Conservation (phyloP, 2,797 vertebrate species). For the Catostomus latipinnis region DNA sequence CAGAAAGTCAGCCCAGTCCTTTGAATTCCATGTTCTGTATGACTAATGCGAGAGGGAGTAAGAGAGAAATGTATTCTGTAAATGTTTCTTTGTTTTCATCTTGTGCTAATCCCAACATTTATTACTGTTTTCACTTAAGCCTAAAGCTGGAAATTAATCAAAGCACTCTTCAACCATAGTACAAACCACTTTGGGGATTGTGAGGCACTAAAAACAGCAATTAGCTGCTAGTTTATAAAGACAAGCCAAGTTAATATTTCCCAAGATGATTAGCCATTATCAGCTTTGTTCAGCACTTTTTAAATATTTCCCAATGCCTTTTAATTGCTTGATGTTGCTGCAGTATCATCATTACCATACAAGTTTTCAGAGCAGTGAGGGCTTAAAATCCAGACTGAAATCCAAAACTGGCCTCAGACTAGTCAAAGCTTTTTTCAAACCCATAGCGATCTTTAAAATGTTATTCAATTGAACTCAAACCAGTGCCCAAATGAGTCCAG, state of each 20-base stretch:
- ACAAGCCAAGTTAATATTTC: constrained; percentile 71
- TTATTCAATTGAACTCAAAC: background rate
- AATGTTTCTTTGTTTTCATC: background rate
- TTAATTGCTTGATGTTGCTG: constrained; percentile 27
- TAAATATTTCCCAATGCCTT: constrained; percentile 10
- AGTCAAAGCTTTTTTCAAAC: background rate
- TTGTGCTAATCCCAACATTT: constrained; percentile 40
- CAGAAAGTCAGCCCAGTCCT: constrained; percentile 41
- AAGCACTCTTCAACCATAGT: constrained; percentile 61
- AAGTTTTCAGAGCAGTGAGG: background rate
- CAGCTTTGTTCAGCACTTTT: constrained; percentile 35
- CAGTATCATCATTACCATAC: background rate
- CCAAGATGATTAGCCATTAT: constrained; percentile 65
- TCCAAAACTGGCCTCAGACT: background rate
- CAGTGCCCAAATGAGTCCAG: too few species aligned
- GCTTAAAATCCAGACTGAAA: background rate
- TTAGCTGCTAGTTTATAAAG: constrained; percentile 62
- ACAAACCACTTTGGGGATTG: constrained; percentile 61
- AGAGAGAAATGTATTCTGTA: constrained; percentile 1
- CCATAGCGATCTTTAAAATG: background rate
- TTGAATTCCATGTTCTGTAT: constrained; percentile 50
- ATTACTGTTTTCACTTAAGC: constrained; percentile 68
- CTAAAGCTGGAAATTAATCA: constrained; percentile 73
- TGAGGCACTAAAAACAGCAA: constrained; percentile 64
- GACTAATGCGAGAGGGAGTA: constrained; percentile 14